These are phyloP conservation scores for Ophonus ardosiacus DNA, from an alignment of 2,888 invertebrate genomes.

Conservation along the genomic window DNA sequence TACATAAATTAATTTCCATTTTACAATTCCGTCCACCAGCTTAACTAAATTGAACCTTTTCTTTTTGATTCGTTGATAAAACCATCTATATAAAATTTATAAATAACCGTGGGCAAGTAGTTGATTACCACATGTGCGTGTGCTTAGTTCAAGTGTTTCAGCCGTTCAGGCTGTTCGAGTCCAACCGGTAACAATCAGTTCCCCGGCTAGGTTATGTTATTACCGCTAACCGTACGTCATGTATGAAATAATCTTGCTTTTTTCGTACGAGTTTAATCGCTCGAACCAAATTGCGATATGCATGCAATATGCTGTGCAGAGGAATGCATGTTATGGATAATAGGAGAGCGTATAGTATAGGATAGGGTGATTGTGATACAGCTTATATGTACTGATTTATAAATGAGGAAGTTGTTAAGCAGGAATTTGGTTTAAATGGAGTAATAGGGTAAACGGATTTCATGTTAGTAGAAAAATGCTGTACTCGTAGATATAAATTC, in stretches of 20 bases:
- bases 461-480: too few species aligned
- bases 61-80: background rate
- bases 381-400: background rate
- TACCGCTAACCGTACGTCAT: slow-evolving; percentile 55
- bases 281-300: slow-evolving; percentile 57
- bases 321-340: background rate
- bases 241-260: slow-evolving; percentile 51
- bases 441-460: too few species aligned
- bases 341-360: background rate
- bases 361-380: background rate
- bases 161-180: slow-evolving; percentile 54
- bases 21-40: background rate
- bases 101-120: background rate
- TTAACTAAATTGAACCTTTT: background rate
- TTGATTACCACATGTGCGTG: slow-evolving; percentile 43
- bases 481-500: too few species aligned
- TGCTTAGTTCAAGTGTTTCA: slow-evolving; percentile 5
- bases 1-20: background rate
- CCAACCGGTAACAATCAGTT: slow-evolving; percentile 60
- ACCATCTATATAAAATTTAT: background rate
- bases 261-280: slow-evolving; percentile 58
- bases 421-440: background rate
- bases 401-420: background rate
- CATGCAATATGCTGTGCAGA: slow-evolving; percentile 49
- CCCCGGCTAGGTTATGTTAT: slow-evolving; percentile 42